Evolutionary conservation across 2,113 vertebrate genomes (phyloP), one percentile per base, ranked within the genome.

Genomic region (Heteronetta atricapilla): DNA sequence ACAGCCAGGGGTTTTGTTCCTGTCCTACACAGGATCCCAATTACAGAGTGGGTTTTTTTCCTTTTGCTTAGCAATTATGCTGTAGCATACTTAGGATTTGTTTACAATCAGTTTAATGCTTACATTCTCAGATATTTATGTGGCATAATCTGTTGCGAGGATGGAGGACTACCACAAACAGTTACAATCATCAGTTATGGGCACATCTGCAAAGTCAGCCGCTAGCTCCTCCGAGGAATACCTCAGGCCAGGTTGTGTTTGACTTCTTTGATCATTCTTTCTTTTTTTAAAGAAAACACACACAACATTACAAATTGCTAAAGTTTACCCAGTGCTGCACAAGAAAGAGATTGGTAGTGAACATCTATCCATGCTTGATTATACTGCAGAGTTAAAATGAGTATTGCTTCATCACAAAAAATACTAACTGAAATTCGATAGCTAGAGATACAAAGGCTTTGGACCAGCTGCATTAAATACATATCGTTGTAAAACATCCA

Each of bases 61-160:
- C 92, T 96, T 97, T 95, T 95, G 91, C 95, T 96, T 95, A 89
- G 92, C 93, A 95, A 92, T 94, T 96, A 97, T 96, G 92, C 90
- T 94, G 95, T 92, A 97, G 96, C 94, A 94, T 95, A 92, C 64
- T 53, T 52, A 93, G 79, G 53, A 80, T 88, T 81, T 93, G 96
- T 87, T 96, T 96, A 96, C 95, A 94, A 95, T 96, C 95, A 96
- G 40, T 90, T 79, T 82, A 82, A 90, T 7, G 63, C 81, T 48
- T 93, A 96, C 95, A 95, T 96, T 97, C 93, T 70, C 2, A 2
- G 82, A 40, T 83, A 93, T 77, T 90, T 59, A 52, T 2, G 74
- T 84, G 86, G 89, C 80, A 91, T 70, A 29, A 14, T 59, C 76
- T 75, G 70, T 70, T 89, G 82, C 83, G 76, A 53, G 88, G 58